Conservation (phyloP, 2,888 invertebrate genomes). For the Hecatera dysodea region DNA sequence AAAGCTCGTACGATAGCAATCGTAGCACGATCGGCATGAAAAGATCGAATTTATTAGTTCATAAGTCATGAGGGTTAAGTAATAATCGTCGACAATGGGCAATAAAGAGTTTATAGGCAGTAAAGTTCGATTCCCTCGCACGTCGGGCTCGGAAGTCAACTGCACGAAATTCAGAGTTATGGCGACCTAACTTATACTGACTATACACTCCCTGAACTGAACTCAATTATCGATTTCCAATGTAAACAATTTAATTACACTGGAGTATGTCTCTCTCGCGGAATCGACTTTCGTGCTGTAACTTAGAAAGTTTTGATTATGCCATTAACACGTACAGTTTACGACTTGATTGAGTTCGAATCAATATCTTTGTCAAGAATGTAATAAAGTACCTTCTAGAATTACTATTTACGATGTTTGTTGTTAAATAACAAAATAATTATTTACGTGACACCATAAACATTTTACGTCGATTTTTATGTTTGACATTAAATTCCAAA, state of each 20-base stretch:
- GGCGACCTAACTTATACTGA: slow-evolving; percentile 65
- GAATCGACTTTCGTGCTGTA: slow-evolving; percentile 66
- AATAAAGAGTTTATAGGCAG: slow-evolving; percentile 90
- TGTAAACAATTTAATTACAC: slow-evolving; percentile 72
- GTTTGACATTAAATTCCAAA: slow-evolving; percentile 70
- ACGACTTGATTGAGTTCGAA: slow-evolving; percentile 74
- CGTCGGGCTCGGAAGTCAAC: slow-evolving; percentile 80
- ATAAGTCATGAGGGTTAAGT: slow-evolving; percentile 90
- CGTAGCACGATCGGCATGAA: slow-evolving; percentile 81
- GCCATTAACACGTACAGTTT: slow-evolving; percentile 72
- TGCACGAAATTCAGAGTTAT: slow-evolving; percentile 79
- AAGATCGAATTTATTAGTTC: slow-evolving; percentile 89
- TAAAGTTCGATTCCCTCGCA: slow-evolving; percentile 88
- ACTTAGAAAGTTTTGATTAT: slow-evolving; percentile 70
- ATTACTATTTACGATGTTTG: slow-evolving; percentile 74
- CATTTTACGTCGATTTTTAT: slow-evolving; percentile 75
- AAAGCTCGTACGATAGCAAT: slow-evolving; percentile 72
- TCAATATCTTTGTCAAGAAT: slow-evolving; percentile 72
- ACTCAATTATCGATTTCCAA: slow-evolving; percentile 71
- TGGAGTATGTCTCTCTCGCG: slow-evolving; percentile 66
- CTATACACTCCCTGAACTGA: slow-evolving; percentile 70
- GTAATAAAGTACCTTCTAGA: slow-evolving; percentile 71
- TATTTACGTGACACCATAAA: slow-evolving; percentile 73
- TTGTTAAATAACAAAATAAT: slow-evolving; percentile 75
- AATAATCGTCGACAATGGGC: slow-evolving; percentile 90